phyloP scores from a whole-genome alignment of 2,113 vertebrate genomes.

The Phalacrocorax aristotelis region DNA sequence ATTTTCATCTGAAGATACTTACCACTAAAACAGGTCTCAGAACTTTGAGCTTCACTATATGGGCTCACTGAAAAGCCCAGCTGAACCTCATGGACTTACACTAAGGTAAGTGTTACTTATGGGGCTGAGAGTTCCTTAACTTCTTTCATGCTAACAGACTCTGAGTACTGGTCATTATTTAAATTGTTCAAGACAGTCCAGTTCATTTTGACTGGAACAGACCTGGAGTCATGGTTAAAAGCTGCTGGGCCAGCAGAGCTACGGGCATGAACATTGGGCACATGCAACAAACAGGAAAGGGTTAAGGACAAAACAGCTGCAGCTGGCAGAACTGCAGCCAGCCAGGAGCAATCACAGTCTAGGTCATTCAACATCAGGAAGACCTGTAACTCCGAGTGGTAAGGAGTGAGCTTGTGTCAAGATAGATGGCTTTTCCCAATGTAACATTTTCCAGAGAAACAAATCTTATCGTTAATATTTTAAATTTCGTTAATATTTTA shows the following conservation, averaged over 20 bases:
- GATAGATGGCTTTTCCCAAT: not conserved
- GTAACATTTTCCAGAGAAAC: not conserved
- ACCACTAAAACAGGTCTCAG: not conserved
- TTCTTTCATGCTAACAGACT: not conserved
- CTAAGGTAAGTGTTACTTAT: not conserved
- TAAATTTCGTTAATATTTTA: not conserved
- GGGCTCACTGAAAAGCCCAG: not conserved
- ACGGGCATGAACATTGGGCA: not conserved
- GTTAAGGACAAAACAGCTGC: not conserved
- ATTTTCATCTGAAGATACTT: not conserved
- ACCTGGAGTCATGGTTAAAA: not conserved
- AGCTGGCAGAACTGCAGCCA: not conserved
- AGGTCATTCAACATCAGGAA: not conserved
- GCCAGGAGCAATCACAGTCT: not conserved
- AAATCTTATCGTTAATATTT: not conserved
- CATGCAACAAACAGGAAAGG: not conserved
- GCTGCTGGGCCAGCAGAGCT: not conserved
- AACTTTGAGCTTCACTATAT: not conserved
- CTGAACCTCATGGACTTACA: not conserved
- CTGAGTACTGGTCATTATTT: not conserved
- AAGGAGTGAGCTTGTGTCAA: not conserved
- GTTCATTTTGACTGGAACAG: not conserved
- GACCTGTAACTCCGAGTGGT: not conserved
- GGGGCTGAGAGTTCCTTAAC: not conserved
- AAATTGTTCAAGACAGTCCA: not conserved